Evolutionary conservation across 2,797 vertebrate species (phyloP), one percentile per base, ranked within the genome.

Genomic region (Poliocrania exsul): DNA sequence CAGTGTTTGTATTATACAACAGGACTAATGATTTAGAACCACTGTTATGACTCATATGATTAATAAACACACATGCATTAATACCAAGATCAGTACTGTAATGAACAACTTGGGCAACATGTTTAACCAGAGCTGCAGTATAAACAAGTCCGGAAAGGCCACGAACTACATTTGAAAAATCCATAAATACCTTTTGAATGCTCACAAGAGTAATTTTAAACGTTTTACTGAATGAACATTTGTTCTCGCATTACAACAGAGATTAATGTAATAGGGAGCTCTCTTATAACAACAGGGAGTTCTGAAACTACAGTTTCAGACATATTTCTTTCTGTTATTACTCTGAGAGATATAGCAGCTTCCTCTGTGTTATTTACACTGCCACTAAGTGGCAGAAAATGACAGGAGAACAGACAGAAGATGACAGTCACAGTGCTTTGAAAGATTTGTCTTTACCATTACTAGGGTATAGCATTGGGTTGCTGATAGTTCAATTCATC

Each of bases 161-260:
- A 46, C 3, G 8, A 92, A 71, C 3, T 14, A 33, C 26, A 46
- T 38, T 38, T 78, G 44, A 83, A 86, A 92, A 73, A 21, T 2
- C 6, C 9, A 54, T 25, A 67, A 90, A 71, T 33, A 61, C 4
- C 5, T 74, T 66, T 4, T 60, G 46, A 91, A 87, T 29, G 25
- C 33, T 49, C 74, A 51, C 18, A 77, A 44, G n/a, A 74, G n/a
- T 35, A 56, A 87, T 81, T 91, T 65, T 44, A 82, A 82, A 60
- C 6, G 15, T 62, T 87, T 91, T 74, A 67, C 35, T 61, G 29
- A 77, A 67, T 31, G 8, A 73, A 73, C 3, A 2, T 53, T 74
- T 81, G 26, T 53, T 78, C 25, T 82, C 28, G 15, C 38, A 86
- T 16, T 72, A 83, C 50, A 58, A 47, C 3, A 58, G 26, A 28